Evolutionary conservation across 1,140 invertebrate species (phyloP).

Genomic region (Drosophila tani): DNA sequence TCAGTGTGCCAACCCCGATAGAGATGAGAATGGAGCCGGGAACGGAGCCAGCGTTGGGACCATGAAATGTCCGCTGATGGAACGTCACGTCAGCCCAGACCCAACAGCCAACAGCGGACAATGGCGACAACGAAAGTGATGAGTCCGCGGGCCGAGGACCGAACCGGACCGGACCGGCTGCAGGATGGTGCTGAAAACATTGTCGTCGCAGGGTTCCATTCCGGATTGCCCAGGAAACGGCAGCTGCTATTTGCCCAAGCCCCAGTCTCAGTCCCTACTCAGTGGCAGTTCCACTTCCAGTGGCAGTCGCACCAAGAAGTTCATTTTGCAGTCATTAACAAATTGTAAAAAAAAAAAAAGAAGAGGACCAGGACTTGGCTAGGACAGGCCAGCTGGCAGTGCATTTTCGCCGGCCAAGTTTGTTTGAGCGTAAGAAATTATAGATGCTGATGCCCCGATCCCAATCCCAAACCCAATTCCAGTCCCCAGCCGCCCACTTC

Average conservation of each 20-base stretch:
- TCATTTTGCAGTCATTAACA: constrained; percentile 83
- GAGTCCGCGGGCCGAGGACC: constrained; percentile 27
- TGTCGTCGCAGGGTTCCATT: constrained; percentile 50
- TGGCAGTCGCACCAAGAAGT: constrained; percentile 48
- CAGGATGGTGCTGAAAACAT: constrained; percentile 61
- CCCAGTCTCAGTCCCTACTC: not conserved
- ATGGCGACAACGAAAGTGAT: constrained; percentile 69
- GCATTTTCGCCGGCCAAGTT: constrained; percentile 65
- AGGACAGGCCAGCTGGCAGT: constrained; percentile 35
- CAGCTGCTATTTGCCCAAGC: constrained; percentile 66
- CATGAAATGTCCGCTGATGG: constrained; percentile 54
- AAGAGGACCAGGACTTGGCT: not conserved
- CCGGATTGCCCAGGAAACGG: constrained; percentile 52
- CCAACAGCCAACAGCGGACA: constrained; percentile 32
- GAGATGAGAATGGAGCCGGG: not conserved
- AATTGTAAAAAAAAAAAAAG: constrained; percentile 61
- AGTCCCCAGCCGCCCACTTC: constrained; percentile 26
- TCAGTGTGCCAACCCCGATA: not conserved
- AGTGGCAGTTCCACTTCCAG: constrained; percentile 3
- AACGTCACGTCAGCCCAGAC: constrained; percentile 50
- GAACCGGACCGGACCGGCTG: not conserved
- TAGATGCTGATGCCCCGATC: constrained; percentile 68
- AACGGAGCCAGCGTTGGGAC: constrained; percentile 3
- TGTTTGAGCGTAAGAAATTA: constrained; percentile 76
- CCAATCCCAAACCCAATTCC: constrained; percentile 19